phyloP scores from a whole-genome alignment of 1,140 invertebrate species.

The Drosophila novamexicana region DNA sequence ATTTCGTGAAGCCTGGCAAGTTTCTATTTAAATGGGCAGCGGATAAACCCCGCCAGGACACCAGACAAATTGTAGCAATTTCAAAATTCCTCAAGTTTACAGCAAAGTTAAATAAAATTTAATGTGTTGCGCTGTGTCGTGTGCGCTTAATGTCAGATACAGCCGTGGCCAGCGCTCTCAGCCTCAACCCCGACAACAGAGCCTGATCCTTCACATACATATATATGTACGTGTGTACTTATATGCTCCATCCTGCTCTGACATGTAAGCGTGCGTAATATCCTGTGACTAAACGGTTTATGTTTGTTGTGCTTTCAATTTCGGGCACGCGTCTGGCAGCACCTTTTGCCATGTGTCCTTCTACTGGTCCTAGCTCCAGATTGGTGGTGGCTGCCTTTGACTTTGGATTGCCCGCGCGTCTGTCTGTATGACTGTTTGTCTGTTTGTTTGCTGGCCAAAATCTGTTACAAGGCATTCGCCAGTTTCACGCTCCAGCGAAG shows the following conservation, averaged over 20 bases:
- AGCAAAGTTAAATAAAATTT: slow-evolving; percentile 77
- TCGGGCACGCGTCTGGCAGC: slow-evolving; percentile 67
- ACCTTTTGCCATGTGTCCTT: slow-evolving; percentile 51
- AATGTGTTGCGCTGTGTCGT: slow-evolving; percentile 51
- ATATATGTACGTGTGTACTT: slow-evolving; percentile 12
- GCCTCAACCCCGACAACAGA: slow-evolving; percentile 6
- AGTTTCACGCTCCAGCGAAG: slow-evolving; percentile 63
- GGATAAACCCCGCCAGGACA: slow-evolving; percentile 1
- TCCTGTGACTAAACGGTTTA: slow-evolving; percentile 85
- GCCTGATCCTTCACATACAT: slow-evolving; percentile 47
- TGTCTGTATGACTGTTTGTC: slow-evolving; percentile 39
- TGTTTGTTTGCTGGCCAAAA: slow-evolving; percentile 50
- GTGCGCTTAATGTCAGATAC: slow-evolving; percentile 64
- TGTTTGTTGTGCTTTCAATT: slow-evolving; percentile 84
- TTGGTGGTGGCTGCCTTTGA: slow-evolving; percentile 71
- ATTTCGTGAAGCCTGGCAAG: slow-evolving; percentile 6
- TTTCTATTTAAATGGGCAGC: slow-evolving; percentile 24
- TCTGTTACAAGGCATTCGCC: slow-evolving; percentile 74
- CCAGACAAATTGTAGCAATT: slow-evolving; percentile 76
- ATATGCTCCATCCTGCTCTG: slow-evolving; percentile 21
- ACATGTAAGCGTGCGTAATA: slow-evolving; percentile 78
- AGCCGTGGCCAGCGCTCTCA: slow-evolving; percentile 37
- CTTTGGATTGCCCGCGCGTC: slow-evolving; percentile 43
- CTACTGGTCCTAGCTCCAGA: slow-evolving; percentile 10
- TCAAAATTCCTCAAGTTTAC: slow-evolving; percentile 76